These are phyloP conservation scores for Syngnathus floridae DNA, from an alignment of 2,113 vertebrate species.

Conservation along the genomic window DNA sequence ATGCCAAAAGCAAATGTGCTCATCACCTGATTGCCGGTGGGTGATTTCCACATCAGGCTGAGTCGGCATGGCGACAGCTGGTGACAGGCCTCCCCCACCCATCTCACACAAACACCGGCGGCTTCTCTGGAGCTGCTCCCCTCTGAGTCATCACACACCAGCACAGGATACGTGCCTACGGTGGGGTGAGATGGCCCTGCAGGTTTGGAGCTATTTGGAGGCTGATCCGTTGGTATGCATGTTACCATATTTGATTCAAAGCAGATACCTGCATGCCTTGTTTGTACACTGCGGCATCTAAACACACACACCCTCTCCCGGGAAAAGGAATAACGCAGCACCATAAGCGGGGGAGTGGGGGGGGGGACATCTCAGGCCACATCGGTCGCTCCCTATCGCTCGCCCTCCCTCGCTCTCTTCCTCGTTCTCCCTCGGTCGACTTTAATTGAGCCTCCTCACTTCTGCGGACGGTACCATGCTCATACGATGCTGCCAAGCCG, in stretches of 20 bases:
- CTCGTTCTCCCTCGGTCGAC: slow-evolving; percentile 2
- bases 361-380: slow-evolving; percentile 21
- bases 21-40: slow-evolving; percentile 28
- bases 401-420: neutral
- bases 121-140: slow-evolving; percentile 65
- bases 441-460: slow-evolving; percentile 37
- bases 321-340: slow-evolving; percentile 14
- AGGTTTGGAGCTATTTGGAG: neutral
- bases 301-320: slow-evolving; percentile 14
- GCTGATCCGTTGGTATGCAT: slow-evolving; percentile 1
- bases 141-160: slow-evolving; percentile 61
- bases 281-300: slow-evolving; percentile 32
- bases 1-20: slow-evolving; percentile 26
- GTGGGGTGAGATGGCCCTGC: neutral
- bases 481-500: slow-evolving; percentile 53
- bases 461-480: slow-evolving; percentile 38
- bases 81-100: slow-evolving; percentile 58
- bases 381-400: slow-evolving; percentile 26
- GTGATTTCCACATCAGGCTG: slow-evolving; percentile 44
- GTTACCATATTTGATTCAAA: neutral
- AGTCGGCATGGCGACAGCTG: slow-evolving; percentile 59
- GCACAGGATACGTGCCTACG: slow-evolving; percentile 15
- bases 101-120: slow-evolving; percentile 38
- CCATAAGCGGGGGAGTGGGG: slow-evolving; percentile 7
- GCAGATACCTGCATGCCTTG: neutral